Base-by-base conservation (phyloP, 2,113 vertebrate species). In the Xiphophorus maculatus region DNA sequence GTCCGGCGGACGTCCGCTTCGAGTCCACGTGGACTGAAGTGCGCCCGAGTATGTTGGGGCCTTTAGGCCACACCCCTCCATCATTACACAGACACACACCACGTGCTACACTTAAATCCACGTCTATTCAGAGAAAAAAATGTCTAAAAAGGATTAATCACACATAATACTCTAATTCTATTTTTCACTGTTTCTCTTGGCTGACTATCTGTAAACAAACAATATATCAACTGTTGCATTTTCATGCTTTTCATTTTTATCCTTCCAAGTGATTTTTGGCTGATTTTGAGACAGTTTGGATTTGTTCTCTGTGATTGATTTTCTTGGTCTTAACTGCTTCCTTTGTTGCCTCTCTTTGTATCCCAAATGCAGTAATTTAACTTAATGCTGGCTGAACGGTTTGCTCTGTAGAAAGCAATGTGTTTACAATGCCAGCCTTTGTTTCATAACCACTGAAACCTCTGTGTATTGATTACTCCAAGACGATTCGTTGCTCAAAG, bases 401-500 rank as follows among this genome's bases (percentile, higher is more conserved):
- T 37, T 28, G 14, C 29, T 69, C 32, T 63, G 33, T 66, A 27
- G 61, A 66, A 54, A 76, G 66, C 71, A 30, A 14, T 3, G 28
- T 0, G 58, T 73, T 22, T 1, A 69, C 44, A 79, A 84, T 33
- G 66, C 61, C 15, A 29, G 22, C 29, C 80, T 80, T 77, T 78
- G 76, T 80, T 29, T 35, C 6, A 62, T 44, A 54, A 71, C 64
- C 25, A 42, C 51, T 32, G 2, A 71, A 19, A 54, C 7, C 3
- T 67, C 76, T 65, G 37, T 71, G 42, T 67, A 60, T 74, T 60
- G 25, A 76, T 29, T 61, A 32, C 27, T 69, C 37, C 48, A 28
- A 63, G 61, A 68, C 74, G 64, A 82, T 27, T 12, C 19, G n/a
- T 77, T n/a, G 51, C 32, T 13, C 73, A 11, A 65, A 83, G 80